Percentiles rank a stretch among this genome's conserved stretches.
Conservation (phyloP, 2,113 vertebrate species). For the Brienomyrus longianalis region DNA sequence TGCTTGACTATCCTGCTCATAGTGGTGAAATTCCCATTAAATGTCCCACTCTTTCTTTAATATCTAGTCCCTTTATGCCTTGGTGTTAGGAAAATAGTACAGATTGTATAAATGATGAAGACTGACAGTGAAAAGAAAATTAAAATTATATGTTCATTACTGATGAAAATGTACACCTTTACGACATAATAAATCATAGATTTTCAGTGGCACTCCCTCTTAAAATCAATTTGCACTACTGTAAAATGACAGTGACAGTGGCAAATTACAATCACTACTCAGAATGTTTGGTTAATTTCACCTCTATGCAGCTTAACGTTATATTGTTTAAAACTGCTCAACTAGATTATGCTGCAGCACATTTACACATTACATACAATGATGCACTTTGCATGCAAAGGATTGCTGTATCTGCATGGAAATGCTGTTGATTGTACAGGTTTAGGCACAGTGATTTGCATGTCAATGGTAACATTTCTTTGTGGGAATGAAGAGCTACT, state of each 20-base stretch:
- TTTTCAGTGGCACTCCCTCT: not conserved
- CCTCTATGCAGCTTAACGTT: not conserved
- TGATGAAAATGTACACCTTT: not conserved
- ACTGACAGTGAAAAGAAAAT: not conserved
- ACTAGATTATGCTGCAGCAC: not conserved
- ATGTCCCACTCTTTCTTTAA: not conserved
- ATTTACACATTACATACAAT: not conserved
- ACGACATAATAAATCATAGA: not conserved
- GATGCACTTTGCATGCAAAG: not conserved
- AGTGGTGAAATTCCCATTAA: not conserved
- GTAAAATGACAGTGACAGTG: not conserved
- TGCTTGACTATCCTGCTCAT: not conserved
- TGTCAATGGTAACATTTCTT: not conserved
- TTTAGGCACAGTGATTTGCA: not conserved
- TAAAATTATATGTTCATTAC: not conserved
- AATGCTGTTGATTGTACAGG: not conserved
- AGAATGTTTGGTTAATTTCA: not conserved
- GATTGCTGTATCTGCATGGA: not conserved
- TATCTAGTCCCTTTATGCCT: not conserved
- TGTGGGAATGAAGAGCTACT: not conserved
- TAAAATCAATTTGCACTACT: not conserved
- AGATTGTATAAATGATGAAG: not conserved
- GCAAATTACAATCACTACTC: not conserved
- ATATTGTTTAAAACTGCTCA: not conserved
- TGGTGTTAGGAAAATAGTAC: not conserved